Evolutionary conservation across 2,888 invertebrate genomes (phyloP), one percentile per base, ranked within the genome.

Genomic region (Chesias legatella): DNA sequence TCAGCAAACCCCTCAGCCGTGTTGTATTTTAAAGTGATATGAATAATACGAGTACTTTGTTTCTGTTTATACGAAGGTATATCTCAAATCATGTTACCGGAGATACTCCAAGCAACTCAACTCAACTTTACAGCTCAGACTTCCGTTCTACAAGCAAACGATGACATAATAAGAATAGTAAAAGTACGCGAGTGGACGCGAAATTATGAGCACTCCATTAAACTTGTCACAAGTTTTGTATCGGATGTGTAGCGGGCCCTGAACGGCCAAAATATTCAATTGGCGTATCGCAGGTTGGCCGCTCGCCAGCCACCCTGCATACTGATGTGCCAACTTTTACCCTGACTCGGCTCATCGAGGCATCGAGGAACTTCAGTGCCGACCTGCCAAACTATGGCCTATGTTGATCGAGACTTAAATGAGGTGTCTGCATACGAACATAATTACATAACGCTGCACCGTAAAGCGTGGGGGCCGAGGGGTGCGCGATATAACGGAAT

Each of bases 261-360:
- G 62, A 60, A 64, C 55, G 67, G 72, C 67, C 74, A 74, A 77
- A 82, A 82, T 79, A 83, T 83, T 85, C 83, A 84, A 84, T 84
- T 81, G 82, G 76, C 73, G 79, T 80, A 79, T 80, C 78, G 71
- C 69, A 70, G 61, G 63, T 75, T 85, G 84, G 84, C 79, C 60
- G 50, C 51, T 56, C 56, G 81, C 84, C 83, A 83, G 71, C 51
- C 70, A 67, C 66, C 67, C 71, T 74, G 79, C 77, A 79, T 81
- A 77, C 79, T 80, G 79, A 79, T 79, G 79, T 77, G 79, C 79
- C 76, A 79, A 79, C 78, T 80, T 79, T 74, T 73, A 63, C 70
- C 64, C 68, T 36, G 71, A 73, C 68, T 78, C 77, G 73, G 76
- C 76, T 73, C 73, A 73, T 75, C 69, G 72, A 54, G 56, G 60